phyloP scores from a whole-genome alignment of 2,797 vertebrate genomes.

The Myotis findleyi region DNA sequence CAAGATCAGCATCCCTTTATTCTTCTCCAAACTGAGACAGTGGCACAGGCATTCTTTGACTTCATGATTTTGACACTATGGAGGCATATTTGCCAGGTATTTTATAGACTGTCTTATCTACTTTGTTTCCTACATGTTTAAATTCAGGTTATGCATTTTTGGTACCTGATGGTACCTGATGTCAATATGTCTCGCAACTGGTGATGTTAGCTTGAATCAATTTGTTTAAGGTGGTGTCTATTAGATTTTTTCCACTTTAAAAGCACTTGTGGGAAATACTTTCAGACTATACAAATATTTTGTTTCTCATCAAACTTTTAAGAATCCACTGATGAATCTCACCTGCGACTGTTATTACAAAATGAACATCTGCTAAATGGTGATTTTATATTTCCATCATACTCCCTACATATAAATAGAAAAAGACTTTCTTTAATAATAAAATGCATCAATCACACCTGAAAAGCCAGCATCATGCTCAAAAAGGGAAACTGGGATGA shows the following conservation, averaged over 20 bases:
- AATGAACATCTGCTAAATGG: neutral
- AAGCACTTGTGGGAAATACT: neutral
- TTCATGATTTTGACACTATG: neutral
- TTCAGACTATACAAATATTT: neutral
- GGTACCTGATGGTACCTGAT: neutral
- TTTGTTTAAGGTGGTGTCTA: neutral
- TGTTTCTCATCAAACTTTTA: neutral
- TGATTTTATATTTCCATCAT: neutral
- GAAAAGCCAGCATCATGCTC: neutral
- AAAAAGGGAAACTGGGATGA: neutral
- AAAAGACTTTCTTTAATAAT: neutral
- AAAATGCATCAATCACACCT: neutral
- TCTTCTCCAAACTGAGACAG: neutral
- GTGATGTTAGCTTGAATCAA: neutral
- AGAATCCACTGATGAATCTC: neutral
- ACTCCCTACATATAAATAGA: neutral
- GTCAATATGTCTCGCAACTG: neutral
- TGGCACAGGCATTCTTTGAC: neutral
- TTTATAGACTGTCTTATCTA: neutral
- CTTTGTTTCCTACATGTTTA: neutral
- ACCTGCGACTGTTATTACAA: neutral
- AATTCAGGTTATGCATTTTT: neutral
- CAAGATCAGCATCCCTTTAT: neutral
- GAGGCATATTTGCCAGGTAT: neutral
- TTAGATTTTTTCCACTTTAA: constrained; percentile 5